These are phyloP conservation scores for Drosophila subobscura DNA, from an alignment of 1,140 invertebrate species.

Conservation along the genomic window DNA sequence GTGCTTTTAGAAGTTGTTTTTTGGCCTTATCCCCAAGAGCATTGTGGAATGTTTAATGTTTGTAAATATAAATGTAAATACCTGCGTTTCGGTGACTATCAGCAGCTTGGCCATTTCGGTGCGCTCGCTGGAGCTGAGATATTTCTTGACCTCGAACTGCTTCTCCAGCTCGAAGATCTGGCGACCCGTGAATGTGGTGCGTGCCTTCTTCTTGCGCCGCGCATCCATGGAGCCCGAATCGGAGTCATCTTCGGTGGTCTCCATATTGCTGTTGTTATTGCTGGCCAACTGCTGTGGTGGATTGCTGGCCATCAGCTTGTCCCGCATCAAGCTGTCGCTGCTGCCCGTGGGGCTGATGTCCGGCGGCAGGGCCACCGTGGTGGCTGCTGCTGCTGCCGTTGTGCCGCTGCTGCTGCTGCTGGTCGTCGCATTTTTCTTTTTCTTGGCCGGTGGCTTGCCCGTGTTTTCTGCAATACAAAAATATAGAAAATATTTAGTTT, in stretches of 20 bases:
- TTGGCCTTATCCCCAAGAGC: slow-evolving; percentile 6
- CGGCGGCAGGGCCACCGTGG: slow-evolving; percentile 48
- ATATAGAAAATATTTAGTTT: slow-evolving; percentile 12
- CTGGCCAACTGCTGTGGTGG: slow-evolving; percentile 33
- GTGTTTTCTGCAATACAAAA: slow-evolving; percentile 45
- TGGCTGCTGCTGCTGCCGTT: slow-evolving; percentile 34
- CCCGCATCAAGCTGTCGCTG: slow-evolving; percentile 73
- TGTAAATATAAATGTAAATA: slow-evolving; percentile 81
- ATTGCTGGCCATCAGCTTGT: slow-evolving; percentile 49
- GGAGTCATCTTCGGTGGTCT: slow-evolving; percentile 85
- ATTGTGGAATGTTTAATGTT: slow-evolving; percentile 7
- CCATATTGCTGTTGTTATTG: slow-evolving; percentile 61
- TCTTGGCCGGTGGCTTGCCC: slow-evolving; percentile 67
- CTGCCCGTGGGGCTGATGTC: slow-evolving; percentile 72
- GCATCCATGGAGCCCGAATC: slow-evolving; percentile 87
- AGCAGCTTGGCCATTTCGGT: slow-evolving; percentile 96
- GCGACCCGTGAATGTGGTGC: slow-evolving; percentile 96
- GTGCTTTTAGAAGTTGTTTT: slow-evolving; percentile 9
- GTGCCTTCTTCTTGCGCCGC: slow-evolving; percentile 95
- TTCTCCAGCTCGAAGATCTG: slow-evolving; percentile 98
- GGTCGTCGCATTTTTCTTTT: slow-evolving; percentile 59
- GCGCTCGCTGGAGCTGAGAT: slow-evolving; percentile 96
- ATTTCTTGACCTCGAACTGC: slow-evolving; percentile 98
- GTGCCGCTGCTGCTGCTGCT: slow-evolving; percentile 3
- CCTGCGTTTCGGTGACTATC: slow-evolving; percentile 98